Evolutionary conservation across 2,797 vertebrate genomes (phyloP).

Genomic region (Muscicapa striata): DNA sequence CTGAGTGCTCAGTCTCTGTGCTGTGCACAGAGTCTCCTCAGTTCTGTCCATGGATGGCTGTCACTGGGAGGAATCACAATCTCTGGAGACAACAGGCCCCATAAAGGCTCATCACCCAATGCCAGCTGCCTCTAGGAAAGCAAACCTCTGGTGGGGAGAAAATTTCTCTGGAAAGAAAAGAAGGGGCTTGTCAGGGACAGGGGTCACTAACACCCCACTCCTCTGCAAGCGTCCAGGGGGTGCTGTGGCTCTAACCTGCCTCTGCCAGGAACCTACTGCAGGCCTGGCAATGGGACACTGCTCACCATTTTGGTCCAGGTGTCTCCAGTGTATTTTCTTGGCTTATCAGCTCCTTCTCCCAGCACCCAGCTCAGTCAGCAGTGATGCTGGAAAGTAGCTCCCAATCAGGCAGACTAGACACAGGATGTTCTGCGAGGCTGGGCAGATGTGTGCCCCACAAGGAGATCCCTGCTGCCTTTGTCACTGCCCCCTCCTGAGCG

Average conservation of each 20-base stretch:
- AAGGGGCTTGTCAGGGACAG: not conserved
- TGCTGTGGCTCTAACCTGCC: not conserved
- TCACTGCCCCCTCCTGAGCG: conserved; percentile 56
- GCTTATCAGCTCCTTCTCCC: not conserved
- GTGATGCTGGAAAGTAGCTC: not conserved
- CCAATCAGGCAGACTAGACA: accelerated
- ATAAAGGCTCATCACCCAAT: not conserved
- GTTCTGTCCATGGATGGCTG: not conserved
- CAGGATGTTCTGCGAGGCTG: not conserved
- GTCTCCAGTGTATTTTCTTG: not conserved
- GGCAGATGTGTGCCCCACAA: not conserved
- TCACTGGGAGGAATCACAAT: not conserved
- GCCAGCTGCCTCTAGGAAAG: conserved; percentile 32
- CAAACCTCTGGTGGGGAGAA: not conserved
- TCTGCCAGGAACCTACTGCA: not conserved
- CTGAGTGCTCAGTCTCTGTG: not conserved
- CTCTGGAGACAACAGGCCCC: not conserved
- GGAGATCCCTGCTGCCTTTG: not conserved
- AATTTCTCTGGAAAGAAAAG: not conserved
- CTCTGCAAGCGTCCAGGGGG: not conserved
- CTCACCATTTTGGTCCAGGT: not conserved
- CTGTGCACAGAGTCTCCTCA: not conserved
- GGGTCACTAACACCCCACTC: not conserved
- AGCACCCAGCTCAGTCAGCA: not conserved
- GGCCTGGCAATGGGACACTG: not conserved